Evolutionary conservation across 2,113 vertebrate species (phyloP).

Genomic region (Oncorhynchus nerka): DNA sequence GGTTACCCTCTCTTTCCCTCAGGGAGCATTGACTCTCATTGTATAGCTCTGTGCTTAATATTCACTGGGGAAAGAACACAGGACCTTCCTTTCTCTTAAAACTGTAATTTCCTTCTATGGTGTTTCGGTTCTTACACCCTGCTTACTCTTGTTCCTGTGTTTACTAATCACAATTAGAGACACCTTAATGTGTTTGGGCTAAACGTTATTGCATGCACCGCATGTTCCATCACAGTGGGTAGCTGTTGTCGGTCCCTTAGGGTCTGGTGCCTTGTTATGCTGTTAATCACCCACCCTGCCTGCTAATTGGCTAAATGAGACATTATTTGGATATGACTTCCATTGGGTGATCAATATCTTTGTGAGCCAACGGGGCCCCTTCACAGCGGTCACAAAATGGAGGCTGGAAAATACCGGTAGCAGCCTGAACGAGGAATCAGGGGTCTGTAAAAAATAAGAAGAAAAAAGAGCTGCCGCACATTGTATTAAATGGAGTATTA

Average conservation of each 20-base stretch:
- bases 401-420: background rate
- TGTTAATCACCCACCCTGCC: slow-evolving; percentile 31
- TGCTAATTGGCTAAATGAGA: slow-evolving; percentile 28
- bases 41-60: background rate
- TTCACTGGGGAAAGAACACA: too few relatives aligned
- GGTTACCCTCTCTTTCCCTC: background rate
- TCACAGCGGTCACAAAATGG: slow-evolving; percentile 4
- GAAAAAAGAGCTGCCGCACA: background rate
- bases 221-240: slow-evolving; percentile 17
- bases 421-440: background rate
- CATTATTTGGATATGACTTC: slow-evolving; percentile 21
- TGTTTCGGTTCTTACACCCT: slow-evolving; percentile 49
- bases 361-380: background rate
- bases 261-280: slow-evolving; percentile 4
- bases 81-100: background rate
- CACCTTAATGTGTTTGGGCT: slow-evolving; percentile 39
- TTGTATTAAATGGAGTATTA: slow-evolving; percentile 3
- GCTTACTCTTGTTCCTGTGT: slow-evolving; percentile 34
- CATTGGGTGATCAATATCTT: slow-evolving; percentile 37
- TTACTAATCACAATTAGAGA: slow-evolving; percentile 49
- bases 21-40: background rate
- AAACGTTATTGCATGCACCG: slow-evolving; percentile 35
- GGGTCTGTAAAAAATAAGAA: background rate
- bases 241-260: background rate
- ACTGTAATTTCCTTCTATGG: background rate